These are phyloP conservation scores for Lithobius niger DNA, from an alignment of 1,140 invertebrate genomes.

Conservation along the genomic window DNA sequence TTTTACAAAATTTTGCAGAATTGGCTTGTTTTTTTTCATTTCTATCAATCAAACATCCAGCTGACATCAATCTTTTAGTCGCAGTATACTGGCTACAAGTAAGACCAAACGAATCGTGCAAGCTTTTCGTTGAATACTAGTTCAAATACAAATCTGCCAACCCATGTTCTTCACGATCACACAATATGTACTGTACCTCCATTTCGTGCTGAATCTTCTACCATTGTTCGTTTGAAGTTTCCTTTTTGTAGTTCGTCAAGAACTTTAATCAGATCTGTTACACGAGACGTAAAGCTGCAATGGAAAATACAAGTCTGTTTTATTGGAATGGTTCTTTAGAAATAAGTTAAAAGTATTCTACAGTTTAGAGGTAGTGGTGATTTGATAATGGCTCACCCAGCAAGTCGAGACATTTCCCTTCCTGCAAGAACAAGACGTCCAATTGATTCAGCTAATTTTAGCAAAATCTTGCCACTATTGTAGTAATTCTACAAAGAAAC, in stretches of 20 bases:
- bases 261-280: slow-evolving; percentile 77
- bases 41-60: too few species aligned
- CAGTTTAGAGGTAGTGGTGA: too few species aligned
- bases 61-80: too few species aligned
- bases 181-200: slow-evolving; percentile 4
- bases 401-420: slow-evolving; percentile 79
- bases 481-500: slow-evolving; percentile 77
- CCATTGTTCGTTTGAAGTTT: slow-evolving; percentile 76
- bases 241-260: slow-evolving; percentile 75
- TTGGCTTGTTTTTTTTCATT: too few species aligned
- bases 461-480: slow-evolving; percentile 88
- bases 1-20: too few species aligned
- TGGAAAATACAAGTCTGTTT: neutral
- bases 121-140: too few species aligned
- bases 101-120: too few species aligned
- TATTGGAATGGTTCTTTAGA: neutral
- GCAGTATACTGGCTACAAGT: too few species aligned
- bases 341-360: too few species aligned
- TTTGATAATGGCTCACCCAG: slow-evolving; percentile 42
- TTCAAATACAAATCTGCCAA: too few species aligned
- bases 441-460: slow-evolving; percentile 93
- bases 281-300: slow-evolving; percentile 63
- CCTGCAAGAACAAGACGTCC: slow-evolving; percentile 86
- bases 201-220: slow-evolving; percentile 36
- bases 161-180: too few species aligned